These are phyloP conservation scores for Pristionchus exspectatus DNA, from an alignment of 2,888 invertebrate species.

Conservation along the genomic window DNA sequence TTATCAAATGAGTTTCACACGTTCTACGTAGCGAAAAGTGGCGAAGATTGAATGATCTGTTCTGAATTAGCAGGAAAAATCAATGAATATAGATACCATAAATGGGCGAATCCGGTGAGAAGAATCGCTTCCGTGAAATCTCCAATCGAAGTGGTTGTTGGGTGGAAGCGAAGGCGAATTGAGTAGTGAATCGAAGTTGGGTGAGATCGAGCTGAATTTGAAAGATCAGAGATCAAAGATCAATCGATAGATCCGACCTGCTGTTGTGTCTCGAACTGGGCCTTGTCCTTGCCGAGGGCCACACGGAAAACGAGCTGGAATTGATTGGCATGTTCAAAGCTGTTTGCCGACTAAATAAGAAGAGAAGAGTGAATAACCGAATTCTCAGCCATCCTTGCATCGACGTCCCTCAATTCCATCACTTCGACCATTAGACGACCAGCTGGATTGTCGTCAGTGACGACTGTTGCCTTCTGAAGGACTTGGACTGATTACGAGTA, in stretches of 20 bases:
- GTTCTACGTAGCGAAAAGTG: background rate
- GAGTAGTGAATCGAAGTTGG: slow-evolving; percentile 52
- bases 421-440: slow-evolving; percentile 53
- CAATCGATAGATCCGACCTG: background rate
- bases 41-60: background rate
- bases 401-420: slow-evolving; percentile 34
- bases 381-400: background rate
- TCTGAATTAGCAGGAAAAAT: background rate
- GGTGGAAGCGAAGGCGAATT: slow-evolving; percentile 56
- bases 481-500: background rate
- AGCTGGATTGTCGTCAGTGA: slow-evolving; percentile 22
- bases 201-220: slow-evolving; percentile 20
- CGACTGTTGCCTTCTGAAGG: slow-evolving; percentile 42
- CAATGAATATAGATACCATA: slow-evolving; percentile 44
- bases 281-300: slow-evolving; percentile 31
- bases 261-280: background rate
- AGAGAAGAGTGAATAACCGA: background rate
- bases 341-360: too few relatives aligned
- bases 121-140: slow-evolving; percentile 54
- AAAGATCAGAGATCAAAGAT: background rate
- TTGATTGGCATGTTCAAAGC: too few relatives aligned
- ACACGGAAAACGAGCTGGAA: slow-evolving; percentile 51
- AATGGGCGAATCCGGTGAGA: slow-evolving; percentile 58
- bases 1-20: background rate
- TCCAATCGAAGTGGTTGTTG: slow-evolving; percentile 50